Percentiles rank a stretch among this genome's conserved stretches.
Evolutionary conservation across 2,888 invertebrate genomes (phyloP).

Genomic region (Drosophila melanosoma): DNA sequence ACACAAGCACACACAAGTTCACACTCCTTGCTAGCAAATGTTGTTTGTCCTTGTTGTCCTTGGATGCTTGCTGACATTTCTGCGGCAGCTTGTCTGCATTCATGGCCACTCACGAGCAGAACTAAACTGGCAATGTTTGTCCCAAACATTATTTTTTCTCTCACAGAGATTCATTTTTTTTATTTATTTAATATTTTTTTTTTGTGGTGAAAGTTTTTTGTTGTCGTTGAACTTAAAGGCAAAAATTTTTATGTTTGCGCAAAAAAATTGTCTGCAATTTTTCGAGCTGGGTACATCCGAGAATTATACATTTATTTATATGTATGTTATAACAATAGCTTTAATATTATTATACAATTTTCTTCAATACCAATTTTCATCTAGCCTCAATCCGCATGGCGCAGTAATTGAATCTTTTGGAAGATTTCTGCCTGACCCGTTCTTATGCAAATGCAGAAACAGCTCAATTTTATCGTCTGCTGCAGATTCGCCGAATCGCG

Average conservation of each 20-base stretch:
- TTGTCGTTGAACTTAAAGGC: constrained; percentile 46
- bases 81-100: constrained; percentile 49
- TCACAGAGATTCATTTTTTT: not conserved
- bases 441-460: constrained; percentile 63
- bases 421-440: constrained; percentile 6
- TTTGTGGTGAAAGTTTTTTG: not conserved
- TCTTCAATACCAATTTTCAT: not conserved
- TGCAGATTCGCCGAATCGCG: constrained; percentile 55
- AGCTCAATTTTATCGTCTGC: constrained; percentile 50
- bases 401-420: not conserved
- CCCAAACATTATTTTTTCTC: constrained; percentile 18
- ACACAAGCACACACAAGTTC: constrained; percentile 6
- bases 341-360: not conserved
- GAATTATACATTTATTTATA: too few species aligned
- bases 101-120: constrained; percentile 46
- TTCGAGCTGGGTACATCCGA: constrained; percentile 9
- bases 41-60: constrained; percentile 63
- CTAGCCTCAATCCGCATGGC: not conserved
- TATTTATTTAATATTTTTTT: constrained; percentile 1
- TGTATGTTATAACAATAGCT: not conserved
- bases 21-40: constrained; percentile 26
- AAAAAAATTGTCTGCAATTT: constrained; percentile 33
- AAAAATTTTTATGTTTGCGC: constrained; percentile 40
- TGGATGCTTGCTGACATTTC: constrained; percentile 48
- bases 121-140: constrained; percentile 34